Base-by-base conservation (phyloP, 2,888 invertebrate species). In the Arctia plantaginis region DNA sequence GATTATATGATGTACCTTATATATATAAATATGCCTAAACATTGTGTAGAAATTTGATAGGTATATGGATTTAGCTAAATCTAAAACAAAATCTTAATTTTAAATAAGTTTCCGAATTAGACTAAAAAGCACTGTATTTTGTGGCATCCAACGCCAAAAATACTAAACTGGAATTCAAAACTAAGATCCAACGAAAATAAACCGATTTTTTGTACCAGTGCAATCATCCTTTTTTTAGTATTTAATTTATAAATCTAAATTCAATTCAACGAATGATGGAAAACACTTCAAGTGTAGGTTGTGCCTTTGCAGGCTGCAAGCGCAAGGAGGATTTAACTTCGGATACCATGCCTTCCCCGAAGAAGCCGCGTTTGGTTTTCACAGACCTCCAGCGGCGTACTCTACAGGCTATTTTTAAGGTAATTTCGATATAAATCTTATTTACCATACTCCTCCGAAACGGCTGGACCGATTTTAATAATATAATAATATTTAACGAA, bases 361-460 rank as follows among this genome's bases (percentile, higher is more conserved):
- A 99, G 97, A 99, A 99, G 96, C 99, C 99, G 87, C 98, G 99
- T 93, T 97, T 99, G 96, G 99, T 99, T 96, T 99, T 99, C 97
- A 99, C 99, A 92, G 99, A 99, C 97, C 98, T 99, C 92, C 99
- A 99, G 97, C 98, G 99, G 95, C 98, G 99, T 96, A 99, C 99
- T 93, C 98, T 99, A 94, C 99, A 99, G 97, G 99, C 99, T 97
- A 99, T 99, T 97, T 99, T 99, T 98, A 99, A 99, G 97, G 99
- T 99, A 94, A 93, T 35, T 76, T 59, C 68, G 13, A 33, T 44
- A 68, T 47, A 0, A 27, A 27, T 27, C 2, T 59, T n/a, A 55
- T n/a, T n/a, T n/a, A n/a, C n/a, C n/a, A n/a, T n/a, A n/a, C n/a
- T n/a, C n/a, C n/a, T n/a, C n/a, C n/a, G n/a, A n/a, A n/a, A n/a